These are phyloP conservation scores for Conchocele bisecta DNA, from an alignment of 2,888 invertebrate genomes.

Conservation along the genomic window DNA sequence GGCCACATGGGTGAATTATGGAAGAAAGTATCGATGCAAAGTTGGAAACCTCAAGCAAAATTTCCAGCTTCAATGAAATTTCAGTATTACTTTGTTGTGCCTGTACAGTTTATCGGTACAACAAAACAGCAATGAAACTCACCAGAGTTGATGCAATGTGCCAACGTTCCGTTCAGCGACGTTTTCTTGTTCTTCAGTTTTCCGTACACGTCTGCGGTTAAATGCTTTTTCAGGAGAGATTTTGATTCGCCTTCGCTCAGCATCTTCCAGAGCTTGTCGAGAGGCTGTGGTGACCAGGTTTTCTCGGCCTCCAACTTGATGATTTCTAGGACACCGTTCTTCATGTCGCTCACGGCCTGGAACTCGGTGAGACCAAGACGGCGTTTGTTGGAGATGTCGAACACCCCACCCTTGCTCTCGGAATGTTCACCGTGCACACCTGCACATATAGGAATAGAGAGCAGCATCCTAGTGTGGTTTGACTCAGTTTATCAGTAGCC, in stretches of 20 bases:
- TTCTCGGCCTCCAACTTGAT: constrained; percentile 69
- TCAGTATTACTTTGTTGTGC: too few species aligned
- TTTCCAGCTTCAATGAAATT: too few species aligned
- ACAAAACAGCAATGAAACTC: constrained; percentile 6
- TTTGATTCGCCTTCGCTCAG: constrained; percentile 57
- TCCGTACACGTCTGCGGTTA: constrained; percentile 66
- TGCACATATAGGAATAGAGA: constrained; percentile 16
- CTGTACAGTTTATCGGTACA: too few species aligned
- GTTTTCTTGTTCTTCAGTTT: constrained; percentile 72
- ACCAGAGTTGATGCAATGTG: constrained; percentile 85
- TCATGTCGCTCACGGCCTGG: constrained; percentile 75
- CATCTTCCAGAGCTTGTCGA: constrained; percentile 60
- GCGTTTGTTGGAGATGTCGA: constrained; percentile 79
- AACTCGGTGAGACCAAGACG: constrained; percentile 77
- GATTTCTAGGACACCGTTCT: constrained; percentile 73
- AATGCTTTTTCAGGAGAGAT: constrained; percentile 88
- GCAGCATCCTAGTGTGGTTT: too few species aligned
- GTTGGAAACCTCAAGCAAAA: too few species aligned
- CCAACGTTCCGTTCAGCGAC: constrained; percentile 70
- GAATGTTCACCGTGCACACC: constrained; percentile 79
- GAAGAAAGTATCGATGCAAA: too few species aligned
- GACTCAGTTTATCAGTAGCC: too few species aligned
- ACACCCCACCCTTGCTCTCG: constrained; percentile 76
- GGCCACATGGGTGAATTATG: too few species aligned
- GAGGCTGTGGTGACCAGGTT: constrained; percentile 43